These are phyloP conservation scores for Galeopterus variegatus DNA, from an alignment of 2,113 vertebrate species.

Conservation along the genomic window DNA sequence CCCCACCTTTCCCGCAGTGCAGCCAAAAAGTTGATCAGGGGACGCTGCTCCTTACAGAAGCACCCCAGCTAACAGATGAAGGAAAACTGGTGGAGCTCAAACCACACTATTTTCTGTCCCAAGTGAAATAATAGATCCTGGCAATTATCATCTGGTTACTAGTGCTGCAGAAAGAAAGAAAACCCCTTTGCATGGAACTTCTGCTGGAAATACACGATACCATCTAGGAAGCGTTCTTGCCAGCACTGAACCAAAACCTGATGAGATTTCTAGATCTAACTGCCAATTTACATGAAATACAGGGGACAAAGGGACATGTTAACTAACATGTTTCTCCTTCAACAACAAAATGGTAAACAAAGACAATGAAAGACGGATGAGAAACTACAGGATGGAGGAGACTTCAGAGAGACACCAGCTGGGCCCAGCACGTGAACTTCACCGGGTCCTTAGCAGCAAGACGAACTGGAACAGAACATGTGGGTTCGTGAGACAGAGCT, in stretches of 20 bases:
- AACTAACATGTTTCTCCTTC: too few relatives aligned
- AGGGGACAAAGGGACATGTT: accelerated
- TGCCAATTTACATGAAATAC: accelerated
- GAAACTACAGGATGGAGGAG: too few relatives aligned
- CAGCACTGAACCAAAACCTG: accelerated
- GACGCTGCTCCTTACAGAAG: accelerated
- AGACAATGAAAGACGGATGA: too few relatives aligned
- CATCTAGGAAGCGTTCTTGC: accelerated
- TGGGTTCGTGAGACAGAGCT: too few relatives aligned
- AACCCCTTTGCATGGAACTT: accelerated
- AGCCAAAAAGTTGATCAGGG: neutral
- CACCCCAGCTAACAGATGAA: neutral
- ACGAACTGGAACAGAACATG: too few relatives aligned
- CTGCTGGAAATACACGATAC: neutral
- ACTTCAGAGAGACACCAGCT: too few relatives aligned
- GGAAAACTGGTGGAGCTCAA: accelerated
- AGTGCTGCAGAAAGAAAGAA: neutral
- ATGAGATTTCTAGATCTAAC: neutral
- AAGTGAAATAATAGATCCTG: neutral
- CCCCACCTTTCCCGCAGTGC: accelerated
- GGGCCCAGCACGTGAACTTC: too few relatives aligned
- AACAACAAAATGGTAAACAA: too few relatives aligned
- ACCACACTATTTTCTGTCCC: neutral
- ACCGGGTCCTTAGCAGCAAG: too few relatives aligned
- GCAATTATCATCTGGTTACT: neutral